Percentiles rank a stretch among this genome's conserved stretches.
phyloP scores from a whole-genome alignment of 2,888 invertebrate species.

The Caenorhabditis sp. region DNA sequence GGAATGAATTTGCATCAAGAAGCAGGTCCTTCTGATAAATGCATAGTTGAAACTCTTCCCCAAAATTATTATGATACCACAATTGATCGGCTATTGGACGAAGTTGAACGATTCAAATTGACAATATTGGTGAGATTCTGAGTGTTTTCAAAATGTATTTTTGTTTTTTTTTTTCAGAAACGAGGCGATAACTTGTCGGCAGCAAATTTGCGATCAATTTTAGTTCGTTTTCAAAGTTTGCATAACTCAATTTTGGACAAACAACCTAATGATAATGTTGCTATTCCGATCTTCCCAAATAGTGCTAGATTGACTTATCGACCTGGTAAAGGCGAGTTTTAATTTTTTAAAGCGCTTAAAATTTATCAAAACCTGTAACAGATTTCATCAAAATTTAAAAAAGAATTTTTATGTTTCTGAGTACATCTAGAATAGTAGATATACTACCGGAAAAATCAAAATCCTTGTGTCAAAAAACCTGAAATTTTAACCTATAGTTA shows the following conservation, averaged over 20 bases:
- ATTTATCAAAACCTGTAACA: too few species aligned
- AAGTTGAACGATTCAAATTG: constrained; percentile 23
- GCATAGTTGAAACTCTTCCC: background rate
- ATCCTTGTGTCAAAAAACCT: too few species aligned
- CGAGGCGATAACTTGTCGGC: constrained; percentile 11
- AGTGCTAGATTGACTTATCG: constrained; percentile 18
- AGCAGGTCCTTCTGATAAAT: constrained; percentile 7
- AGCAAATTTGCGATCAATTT: constrained; percentile 19
- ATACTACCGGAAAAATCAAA: too few species aligned
- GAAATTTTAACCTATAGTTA: too few species aligned
- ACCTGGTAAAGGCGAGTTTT: constrained; percentile 23
- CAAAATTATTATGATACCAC: background rate
- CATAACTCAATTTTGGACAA: constrained; percentile 23
- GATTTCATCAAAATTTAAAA: too few species aligned
- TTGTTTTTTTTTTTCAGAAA: constrained; percentile 19
- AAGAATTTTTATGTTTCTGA: too few species aligned
- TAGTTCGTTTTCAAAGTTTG: constrained; percentile 27
- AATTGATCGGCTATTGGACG: constrained; percentile 13
- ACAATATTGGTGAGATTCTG: constrained; percentile 18
- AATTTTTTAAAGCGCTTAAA: background rate
- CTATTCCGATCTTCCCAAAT: constrained; percentile 27
- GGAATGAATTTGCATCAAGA: constrained; percentile 11
- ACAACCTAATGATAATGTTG: background rate
- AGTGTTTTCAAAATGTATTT: background rate
- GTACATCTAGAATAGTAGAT: too few species aligned